A percentile compares a stretch with the other conserved stretches of the same genome.
Conservation (phyloP, 2,113 vertebrate species). For the Stigmatopora argus region DNA sequence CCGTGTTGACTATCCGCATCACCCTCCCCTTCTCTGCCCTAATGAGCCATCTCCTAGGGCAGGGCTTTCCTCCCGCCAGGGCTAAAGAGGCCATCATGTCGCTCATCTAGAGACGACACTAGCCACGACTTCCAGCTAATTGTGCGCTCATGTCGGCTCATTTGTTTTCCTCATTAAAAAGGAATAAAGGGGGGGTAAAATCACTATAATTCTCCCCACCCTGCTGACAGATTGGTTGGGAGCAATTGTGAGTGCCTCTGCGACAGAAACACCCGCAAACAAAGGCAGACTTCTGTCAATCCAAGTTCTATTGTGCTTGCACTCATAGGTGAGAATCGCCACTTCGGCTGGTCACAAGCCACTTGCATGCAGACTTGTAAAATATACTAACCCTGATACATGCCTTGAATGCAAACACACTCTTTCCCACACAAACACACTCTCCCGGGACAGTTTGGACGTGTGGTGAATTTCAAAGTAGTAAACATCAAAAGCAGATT, state of each 20-base stretch:
- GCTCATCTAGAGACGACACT: slow-evolving; percentile 84
- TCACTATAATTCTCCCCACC: slow-evolving; percentile 68
- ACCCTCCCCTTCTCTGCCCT: slow-evolving; percentile 59
- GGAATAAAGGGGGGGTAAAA: slow-evolving; percentile 43
- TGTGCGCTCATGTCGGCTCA: slow-evolving; percentile 76
- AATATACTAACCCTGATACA: slow-evolving; percentile 44
- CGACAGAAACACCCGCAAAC: slow-evolving; percentile 51
- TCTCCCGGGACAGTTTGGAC: slow-evolving; percentile 65
- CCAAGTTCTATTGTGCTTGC: neutral
- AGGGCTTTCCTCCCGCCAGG: slow-evolving; percentile 71
- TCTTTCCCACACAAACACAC: slow-evolving; percentile 15
- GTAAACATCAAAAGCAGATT: slow-evolving; percentile 70
- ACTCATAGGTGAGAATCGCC: neutral
- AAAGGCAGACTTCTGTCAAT: slow-evolving; percentile 29
- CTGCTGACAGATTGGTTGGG: slow-evolving; percentile 67
- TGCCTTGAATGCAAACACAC: slow-evolving; percentile 39
- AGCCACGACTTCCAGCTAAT: slow-evolving; percentile 80
- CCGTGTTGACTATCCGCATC: slow-evolving; percentile 55
- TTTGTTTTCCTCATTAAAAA: slow-evolving; percentile 83
- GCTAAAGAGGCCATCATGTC: slow-evolving; percentile 85
- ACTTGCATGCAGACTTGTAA: slow-evolving; percentile 39
- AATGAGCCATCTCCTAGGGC: slow-evolving; percentile 81
- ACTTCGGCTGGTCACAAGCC: neutral
- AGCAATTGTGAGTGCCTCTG: slow-evolving; percentile 72
- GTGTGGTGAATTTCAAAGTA: slow-evolving; percentile 74